These are phyloP conservation scores for Desmodus rotundus DNA, from an alignment of 2,113 vertebrate species.

Conservation along the genomic window DNA sequence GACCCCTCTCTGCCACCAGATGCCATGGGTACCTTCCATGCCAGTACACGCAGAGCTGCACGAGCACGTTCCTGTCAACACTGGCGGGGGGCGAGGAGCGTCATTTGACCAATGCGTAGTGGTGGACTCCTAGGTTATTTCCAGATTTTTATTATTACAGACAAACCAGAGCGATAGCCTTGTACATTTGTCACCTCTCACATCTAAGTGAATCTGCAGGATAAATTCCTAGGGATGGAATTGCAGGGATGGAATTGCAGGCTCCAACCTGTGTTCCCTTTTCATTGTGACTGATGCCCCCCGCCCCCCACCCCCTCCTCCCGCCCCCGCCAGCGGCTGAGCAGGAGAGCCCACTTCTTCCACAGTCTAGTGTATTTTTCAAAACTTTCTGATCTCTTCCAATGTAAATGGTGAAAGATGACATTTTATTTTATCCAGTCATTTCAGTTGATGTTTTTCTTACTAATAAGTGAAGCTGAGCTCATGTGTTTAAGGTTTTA, in stretches of 20 bases:
- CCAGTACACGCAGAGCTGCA: background rate
- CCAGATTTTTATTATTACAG: background rate
- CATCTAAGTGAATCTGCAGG: background rate
- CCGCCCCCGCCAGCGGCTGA: background rate
- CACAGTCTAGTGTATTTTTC: rapidly evolving
- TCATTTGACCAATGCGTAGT: rapidly evolving
- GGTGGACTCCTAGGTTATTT: too few relatives aligned
- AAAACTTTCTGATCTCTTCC: background rate
- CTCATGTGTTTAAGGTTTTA: too few relatives aligned
- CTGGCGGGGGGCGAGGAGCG: too few relatives aligned
- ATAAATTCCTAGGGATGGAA: background rate
- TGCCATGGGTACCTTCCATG: background rate
- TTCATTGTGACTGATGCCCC: background rate
- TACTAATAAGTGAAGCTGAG: background rate
- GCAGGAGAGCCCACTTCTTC: too few relatives aligned
- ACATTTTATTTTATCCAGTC: background rate
- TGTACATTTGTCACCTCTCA: background rate
- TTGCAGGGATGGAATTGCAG: background rate
- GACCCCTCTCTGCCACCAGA: background rate
- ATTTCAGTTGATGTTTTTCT: background rate
- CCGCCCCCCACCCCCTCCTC: background rate
- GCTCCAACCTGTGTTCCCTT: background rate
- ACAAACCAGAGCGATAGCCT: background rate
- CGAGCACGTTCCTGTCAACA: rapidly evolving
- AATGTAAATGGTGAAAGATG: background rate